Evolutionary conservation across 2,888 invertebrate species (phyloP).

Genomic region (Colletes collaris): DNA sequence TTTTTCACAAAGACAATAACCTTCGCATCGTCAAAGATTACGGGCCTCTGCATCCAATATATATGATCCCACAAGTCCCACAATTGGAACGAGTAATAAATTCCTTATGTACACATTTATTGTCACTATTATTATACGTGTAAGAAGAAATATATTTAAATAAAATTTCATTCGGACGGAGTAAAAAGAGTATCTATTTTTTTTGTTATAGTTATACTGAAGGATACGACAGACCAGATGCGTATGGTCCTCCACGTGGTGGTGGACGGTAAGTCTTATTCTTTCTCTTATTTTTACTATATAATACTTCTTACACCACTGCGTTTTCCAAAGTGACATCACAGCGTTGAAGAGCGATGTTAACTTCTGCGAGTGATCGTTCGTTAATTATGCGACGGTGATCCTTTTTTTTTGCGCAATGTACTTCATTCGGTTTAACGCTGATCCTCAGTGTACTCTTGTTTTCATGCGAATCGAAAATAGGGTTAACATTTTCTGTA

Average conservation of each 20-base stretch:
- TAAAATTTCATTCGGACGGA: neutral
- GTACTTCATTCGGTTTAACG: constrained; percentile 53
- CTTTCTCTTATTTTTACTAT: constrained; percentile 22
- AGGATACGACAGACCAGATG: constrained; percentile 81
- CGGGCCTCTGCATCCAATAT: too few relatives aligned
- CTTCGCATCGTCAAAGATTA: too few relatives aligned
- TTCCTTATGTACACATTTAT: neutral
- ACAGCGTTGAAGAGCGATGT: constrained; percentile 63
- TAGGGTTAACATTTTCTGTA: constrained; percentile 69
- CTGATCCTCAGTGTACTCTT: constrained; percentile 56
- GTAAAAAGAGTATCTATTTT: neutral
- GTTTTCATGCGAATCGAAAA: constrained; percentile 63
- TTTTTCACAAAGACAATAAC: too few relatives aligned
- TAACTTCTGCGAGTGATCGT: constrained; percentile 64
- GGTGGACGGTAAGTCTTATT: constrained; percentile 80
- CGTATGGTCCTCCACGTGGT: constrained; percentile 82
- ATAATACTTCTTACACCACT: constrained; percentile 50
- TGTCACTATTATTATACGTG: neutral
- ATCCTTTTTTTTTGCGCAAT: constrained; percentile 61
- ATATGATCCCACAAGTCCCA: too few relatives aligned
- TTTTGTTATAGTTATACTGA: constrained; percentile 78
- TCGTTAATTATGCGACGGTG: constrained; percentile 64
- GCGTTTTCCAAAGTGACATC: constrained; percentile 65
- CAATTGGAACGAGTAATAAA: too few relatives aligned
- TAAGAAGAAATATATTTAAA: too few relatives aligned